Base-by-base conservation (phyloP, 2,797 vertebrate species). In the Orestias chungarensis region DNA sequence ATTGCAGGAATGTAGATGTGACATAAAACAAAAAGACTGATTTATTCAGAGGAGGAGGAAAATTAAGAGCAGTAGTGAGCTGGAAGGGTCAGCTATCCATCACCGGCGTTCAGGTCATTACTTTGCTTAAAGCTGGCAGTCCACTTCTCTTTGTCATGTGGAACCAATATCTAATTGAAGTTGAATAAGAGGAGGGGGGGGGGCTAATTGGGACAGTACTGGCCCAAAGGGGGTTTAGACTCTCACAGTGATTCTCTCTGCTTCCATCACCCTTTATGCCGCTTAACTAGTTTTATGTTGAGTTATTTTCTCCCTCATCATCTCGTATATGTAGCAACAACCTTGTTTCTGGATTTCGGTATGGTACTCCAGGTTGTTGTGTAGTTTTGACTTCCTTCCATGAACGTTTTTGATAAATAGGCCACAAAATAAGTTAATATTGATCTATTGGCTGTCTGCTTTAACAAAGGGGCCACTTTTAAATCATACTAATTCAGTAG, bases 161-260 rank as follows among this genome's bases (percentile, higher is more conserved):
- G 82, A 90, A 73, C 90, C 87, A 74, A 89, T 93, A 91, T 89
- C 90, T 91, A 90, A 93, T 94, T 91, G 90, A 86, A 91, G 85
- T 78, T 73, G 80, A 82, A 75, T 47, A 23, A 42, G 70, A 64
- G 64, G 70, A 57, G 75, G 85, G 38, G 70, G 61, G 64, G 70
- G 61, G 75, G 85, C 81, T 91, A 90, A 93, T 89, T 89, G 78
- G 89, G 80, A 83, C 70, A 27, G 71, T 54, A 81, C 80, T 69
- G 68, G 35, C 68, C 89, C 88, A 70, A 1, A 0, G 70, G 74
- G 77, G 64, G 62, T 38, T 85, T 54, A 70, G 65, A 66, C 71
- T 54, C 42, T 78, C 64, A 73, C 71, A 15, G 71, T 73, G 77
- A 82, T n/a, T n/a, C 70, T 54, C 54, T 73, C 40, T 40, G 44